Evolutionary conservation across 2,888 invertebrate genomes (phyloP), one percentile per base, ranked within the genome.

Genomic region (Lysandra bellargus): DNA sequence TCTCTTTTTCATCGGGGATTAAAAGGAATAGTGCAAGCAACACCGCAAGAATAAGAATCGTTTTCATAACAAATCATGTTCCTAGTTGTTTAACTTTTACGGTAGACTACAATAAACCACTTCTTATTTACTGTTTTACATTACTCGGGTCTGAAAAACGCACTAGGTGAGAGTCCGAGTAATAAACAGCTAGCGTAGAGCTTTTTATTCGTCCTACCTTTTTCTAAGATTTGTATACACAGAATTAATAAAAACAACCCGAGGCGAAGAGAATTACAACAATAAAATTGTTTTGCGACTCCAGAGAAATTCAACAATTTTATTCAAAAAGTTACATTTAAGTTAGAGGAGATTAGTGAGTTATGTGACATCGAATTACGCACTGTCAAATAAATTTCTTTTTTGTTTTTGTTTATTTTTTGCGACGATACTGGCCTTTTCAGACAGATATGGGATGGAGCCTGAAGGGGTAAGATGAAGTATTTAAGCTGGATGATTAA

Each of bases 211-310:
- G 33, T 69, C 69, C 23, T 69, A 33, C 69, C 69, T 69, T 69
- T 69, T 69, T 69, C 69, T 69, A 69, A 69, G 69, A 69, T 69
- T 37, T 69, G 69, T 69, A 33, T 69, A 33, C 69, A 5, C 69
- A 33, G 69, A 69, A 69, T 69, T 69, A 69, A 69, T 37, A 69
- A 69, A 69, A 69, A 33, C 69, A 69, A 33, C 69, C 33, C 14
- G 64, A 64, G 14, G 69, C 69, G 69, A 69, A 69, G 17, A 14
- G 69, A 69, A 69, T 69, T 69, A 69, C 69, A 69, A 69, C 33
- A 69, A 69, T 37, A 5, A 69, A 69, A 69, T 69, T 37, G 69
- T 69, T 69, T 69, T 69, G 69, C 33, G 69, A 37, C 69, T 69
- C 12, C 30, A 69, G 5, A 33, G 69, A 14, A 69, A 69, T 69